phyloP scores from a whole-genome alignment of 2,113 vertebrate genomes.

The Actenoides lindsayi region DNA sequence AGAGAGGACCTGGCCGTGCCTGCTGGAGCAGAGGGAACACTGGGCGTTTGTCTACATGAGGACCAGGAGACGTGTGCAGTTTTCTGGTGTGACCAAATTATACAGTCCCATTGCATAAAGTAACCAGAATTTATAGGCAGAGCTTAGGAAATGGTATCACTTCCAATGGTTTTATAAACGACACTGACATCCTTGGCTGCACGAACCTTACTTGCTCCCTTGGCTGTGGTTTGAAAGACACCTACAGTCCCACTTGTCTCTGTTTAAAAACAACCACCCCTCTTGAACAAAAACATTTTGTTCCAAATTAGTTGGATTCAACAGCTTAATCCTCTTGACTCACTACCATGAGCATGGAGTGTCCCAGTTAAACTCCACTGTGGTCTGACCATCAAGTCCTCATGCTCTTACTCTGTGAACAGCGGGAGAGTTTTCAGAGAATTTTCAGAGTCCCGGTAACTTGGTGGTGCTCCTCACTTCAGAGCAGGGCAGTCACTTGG shows the following conservation, averaged over 20 bases:
- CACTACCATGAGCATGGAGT: neutral
- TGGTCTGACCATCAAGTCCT: neutral
- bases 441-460: neutral
- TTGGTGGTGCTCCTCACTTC: neutral
- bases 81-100: neutral
- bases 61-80: neutral
- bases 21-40: neutral
- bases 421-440: neutral
- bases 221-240: neutral
- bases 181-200: neutral
- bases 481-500: neutral
- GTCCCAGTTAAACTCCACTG: neutral
- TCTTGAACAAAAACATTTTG: neutral
- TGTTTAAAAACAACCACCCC: neutral
- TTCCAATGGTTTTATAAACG: neutral
- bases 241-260: neutral
- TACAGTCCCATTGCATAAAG: neutral
- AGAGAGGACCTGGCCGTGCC: neutral
- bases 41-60: neutral
- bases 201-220: neutral
- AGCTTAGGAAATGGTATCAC: neutral
- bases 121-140: neutral
- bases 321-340: neutral
- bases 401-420: neutral
- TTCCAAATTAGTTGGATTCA: neutral